Evolutionary conservation across 2,888 invertebrate species (phyloP).

Genomic region (Sinohyriopsis cumingii): DNA sequence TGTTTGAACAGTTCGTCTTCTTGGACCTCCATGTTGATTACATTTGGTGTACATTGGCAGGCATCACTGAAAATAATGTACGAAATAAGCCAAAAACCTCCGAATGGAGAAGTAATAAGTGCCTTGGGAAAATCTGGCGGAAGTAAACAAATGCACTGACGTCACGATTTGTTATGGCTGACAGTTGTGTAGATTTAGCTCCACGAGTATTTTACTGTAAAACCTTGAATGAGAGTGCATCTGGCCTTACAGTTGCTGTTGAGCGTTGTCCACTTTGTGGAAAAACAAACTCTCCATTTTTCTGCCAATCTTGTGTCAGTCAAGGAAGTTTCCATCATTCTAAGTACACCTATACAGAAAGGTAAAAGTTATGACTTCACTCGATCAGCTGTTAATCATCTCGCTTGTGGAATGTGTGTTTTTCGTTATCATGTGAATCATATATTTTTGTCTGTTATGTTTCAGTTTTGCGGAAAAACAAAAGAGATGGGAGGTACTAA

Average conservation of each 20-base stretch:
- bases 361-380: slow-evolving; percentile 8
- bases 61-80: too few relatives aligned
- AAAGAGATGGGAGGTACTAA: slow-evolving; percentile 12
- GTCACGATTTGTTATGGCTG: too few relatives aligned
- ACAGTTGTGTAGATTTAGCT: slow-evolving; percentile 13
- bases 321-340: slow-evolving; percentile 47
- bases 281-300: slow-evolving; percentile 35
- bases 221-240: slow-evolving; percentile 28
- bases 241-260: slow-evolving; percentile 40
- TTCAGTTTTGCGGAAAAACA: slow-evolving; percentile 14
- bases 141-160: too few relatives aligned
- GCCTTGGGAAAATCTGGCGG: too few relatives aligned
- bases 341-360: slow-evolving; percentile 21
- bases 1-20: too few relatives aligned
- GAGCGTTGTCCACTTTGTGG: slow-evolving; percentile 51
- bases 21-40: too few relatives aligned
- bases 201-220: slow-evolving; percentile 31
- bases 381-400: too few relatives aligned
- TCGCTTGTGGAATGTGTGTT: too few relatives aligned
- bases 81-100: too few relatives aligned
- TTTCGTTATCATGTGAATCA: not conserved
- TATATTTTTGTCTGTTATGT: not conserved
- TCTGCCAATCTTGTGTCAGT: slow-evolving; percentile 44
- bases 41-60: too few relatives aligned
- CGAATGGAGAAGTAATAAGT: too few relatives aligned